Evolutionary conservation across 2,113 vertebrate species (phyloP).

Genomic region (Oreotrochilus melanogaster): DNA sequence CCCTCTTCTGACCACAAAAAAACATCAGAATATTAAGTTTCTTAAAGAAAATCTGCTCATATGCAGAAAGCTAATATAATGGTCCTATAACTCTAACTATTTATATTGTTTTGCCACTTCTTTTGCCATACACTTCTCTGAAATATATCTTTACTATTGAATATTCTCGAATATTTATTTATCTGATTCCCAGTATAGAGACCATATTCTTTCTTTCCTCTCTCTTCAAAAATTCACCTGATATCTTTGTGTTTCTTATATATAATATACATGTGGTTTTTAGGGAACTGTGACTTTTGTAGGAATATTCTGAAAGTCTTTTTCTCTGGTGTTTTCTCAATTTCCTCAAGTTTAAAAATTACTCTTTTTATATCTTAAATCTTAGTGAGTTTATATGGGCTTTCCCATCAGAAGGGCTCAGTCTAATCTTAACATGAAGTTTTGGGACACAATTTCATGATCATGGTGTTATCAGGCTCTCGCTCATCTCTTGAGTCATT

Average conservation of each 20-base stretch:
- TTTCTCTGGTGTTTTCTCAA: background rate
- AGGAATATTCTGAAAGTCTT: background rate
- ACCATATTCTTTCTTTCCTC: background rate
- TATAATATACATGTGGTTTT: background rate
- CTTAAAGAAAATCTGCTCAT: background rate
- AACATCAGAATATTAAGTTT: background rate
- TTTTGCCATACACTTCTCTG: background rate
- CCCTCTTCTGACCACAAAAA: conserved; percentile 43
- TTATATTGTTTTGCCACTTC: background rate
- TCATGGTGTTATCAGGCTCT: background rate
- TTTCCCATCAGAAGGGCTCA: background rate
- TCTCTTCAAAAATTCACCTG: background rate
- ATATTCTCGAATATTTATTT: background rate
- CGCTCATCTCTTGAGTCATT: background rate
- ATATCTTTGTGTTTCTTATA: background rate
- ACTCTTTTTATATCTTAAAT: background rate
- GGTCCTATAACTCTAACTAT: background rate
- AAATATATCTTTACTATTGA: background rate
- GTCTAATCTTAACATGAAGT: background rate
- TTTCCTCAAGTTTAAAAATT: background rate
- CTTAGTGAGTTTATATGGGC: background rate
- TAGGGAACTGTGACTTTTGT: background rate
- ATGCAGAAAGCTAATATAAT: background rate
- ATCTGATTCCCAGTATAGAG: background rate
- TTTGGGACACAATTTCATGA: background rate